Evolutionary conservation across 64 coral and sea anemone species (phyloP).

Genomic region (Astreopora myriophthalma): DNA sequence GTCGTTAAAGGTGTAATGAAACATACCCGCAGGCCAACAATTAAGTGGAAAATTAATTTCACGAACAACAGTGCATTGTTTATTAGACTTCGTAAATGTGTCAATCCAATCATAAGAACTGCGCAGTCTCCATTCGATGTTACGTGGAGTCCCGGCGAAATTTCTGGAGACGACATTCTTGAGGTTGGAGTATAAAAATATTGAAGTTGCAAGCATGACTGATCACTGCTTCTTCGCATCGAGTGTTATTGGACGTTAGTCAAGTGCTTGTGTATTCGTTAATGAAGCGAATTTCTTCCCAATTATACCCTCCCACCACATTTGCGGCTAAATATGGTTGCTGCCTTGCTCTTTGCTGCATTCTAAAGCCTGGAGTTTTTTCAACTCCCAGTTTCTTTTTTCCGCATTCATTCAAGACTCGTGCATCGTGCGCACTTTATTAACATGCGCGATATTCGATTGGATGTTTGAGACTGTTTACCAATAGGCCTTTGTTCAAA

Average conservation of each 20-base stretch:
- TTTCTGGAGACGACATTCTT: background rate
- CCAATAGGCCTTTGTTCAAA: background rate
- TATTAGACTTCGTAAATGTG: no score
- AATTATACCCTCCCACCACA: background rate
- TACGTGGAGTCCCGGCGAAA: background rate
- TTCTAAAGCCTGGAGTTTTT: background rate
- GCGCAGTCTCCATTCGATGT: no score
- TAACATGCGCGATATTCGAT: background rate
- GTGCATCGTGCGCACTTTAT: background rate
- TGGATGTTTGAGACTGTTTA: background rate
- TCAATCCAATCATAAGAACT: background rate
- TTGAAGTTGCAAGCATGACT: background rate
- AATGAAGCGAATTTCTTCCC: background rate
- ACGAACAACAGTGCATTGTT: background rate
- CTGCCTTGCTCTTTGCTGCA: background rate
- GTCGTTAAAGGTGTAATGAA: background rate
- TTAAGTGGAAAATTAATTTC: background rate
- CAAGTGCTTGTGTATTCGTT: background rate
- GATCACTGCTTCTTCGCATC: background rate
- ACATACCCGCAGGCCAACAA: background rate
- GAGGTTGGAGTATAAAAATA: background rate
- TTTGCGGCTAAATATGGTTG: background rate
- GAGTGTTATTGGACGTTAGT: background rate
- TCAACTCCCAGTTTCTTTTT: background rate
- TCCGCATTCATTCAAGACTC: conserved; percentile 18